Evolutionary conservation across 2,113 vertebrate species (phyloP).

Genomic region (Apteryx mantelli): DNA sequence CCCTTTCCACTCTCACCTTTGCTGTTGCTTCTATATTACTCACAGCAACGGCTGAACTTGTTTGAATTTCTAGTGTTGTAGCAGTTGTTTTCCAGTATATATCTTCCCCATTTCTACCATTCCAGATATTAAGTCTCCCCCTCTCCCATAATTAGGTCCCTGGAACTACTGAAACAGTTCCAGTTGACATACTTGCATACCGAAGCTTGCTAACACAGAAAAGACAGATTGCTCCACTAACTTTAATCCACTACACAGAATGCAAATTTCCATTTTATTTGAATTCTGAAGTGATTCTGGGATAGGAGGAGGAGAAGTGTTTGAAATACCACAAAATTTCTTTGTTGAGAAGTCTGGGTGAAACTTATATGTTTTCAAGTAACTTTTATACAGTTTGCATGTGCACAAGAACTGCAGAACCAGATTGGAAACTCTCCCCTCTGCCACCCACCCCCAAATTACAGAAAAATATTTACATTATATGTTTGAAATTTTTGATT

Average conservation of each 20-base stretch:
- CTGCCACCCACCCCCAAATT: not conserved
- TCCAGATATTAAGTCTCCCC: conserved; percentile 13
- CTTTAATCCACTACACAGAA: not conserved
- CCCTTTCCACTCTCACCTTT: not conserved
- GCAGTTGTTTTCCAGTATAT: conserved; percentile 27
- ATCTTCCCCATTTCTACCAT: conserved; percentile 31
- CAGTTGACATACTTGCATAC: not conserved
- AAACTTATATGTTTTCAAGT: not conserved
- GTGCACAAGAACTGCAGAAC: not conserved
- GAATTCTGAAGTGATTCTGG: not conserved
- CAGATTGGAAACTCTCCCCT: not conserved
- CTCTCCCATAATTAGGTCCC: conserved; percentile 27
- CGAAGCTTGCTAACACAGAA: not conserved
- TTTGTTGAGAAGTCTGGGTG: not conserved
- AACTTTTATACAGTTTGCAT: not conserved
- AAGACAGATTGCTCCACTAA: not conserved
- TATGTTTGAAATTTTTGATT: not conserved
- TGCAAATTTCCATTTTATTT: not conserved
- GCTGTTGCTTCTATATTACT: not conserved
- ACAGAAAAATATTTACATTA: not conserved
- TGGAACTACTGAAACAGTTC: not conserved
- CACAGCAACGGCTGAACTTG: not conserved
- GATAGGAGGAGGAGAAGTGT: not conserved
- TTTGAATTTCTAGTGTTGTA: not conserved
- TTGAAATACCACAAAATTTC: not conserved